Base-by-base conservation (phyloP, 2,113 vertebrate genomes). In the Amphilophus citrinellus region DNA sequence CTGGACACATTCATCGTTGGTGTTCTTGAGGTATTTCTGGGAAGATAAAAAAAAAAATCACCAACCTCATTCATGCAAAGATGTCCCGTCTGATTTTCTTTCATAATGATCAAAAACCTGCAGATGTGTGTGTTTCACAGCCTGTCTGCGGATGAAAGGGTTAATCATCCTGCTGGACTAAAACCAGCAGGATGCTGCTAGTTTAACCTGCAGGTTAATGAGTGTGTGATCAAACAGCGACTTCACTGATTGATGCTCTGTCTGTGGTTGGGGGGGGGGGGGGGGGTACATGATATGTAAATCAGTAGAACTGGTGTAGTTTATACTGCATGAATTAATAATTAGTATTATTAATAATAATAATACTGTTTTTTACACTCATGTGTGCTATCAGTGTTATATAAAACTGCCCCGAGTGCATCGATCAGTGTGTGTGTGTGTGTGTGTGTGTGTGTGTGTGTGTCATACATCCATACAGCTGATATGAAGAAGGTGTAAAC, bases 201-300 rank as follows among this genome's bases (percentile, higher is more conserved):
- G 22, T 18, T 68, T 68, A 47, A 68, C 42, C 65, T 71, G 65
- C 65, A 71, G 65, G 65, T 50, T 71, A 71, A 71, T 50, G 24
- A 71, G 24, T 7, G 42, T 71, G 66, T 50, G 66, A 13, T 71
- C 66, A 71, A 71, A 71, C 66, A 71, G 42, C 2, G 1, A 7
- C 24, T 5, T 10, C 44, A 30, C 42, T 30, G 44, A 50, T 4
- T 71, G 66, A 71, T 71, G 66, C 44, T 71, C 66, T 7, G 7
- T 47, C 24, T 24, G 24, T 24, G 24, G 24, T 24, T n/a, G n/a
- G n/a, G n/a, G n/a, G n/a, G n/a, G n/a, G n/a, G n/a, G n/a, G n/a
- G n/a, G n/a, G n/a, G n/a, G n/a, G 63, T 22, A 2, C 1, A 15
- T 47, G 13, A 13, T 2, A 14, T 11, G 13, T 17, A 44, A 27